These are phyloP conservation scores for Lepidothrix coronata DNA, from an alignment of 2,113 vertebrate species.

Conservation along the genomic window DNA sequence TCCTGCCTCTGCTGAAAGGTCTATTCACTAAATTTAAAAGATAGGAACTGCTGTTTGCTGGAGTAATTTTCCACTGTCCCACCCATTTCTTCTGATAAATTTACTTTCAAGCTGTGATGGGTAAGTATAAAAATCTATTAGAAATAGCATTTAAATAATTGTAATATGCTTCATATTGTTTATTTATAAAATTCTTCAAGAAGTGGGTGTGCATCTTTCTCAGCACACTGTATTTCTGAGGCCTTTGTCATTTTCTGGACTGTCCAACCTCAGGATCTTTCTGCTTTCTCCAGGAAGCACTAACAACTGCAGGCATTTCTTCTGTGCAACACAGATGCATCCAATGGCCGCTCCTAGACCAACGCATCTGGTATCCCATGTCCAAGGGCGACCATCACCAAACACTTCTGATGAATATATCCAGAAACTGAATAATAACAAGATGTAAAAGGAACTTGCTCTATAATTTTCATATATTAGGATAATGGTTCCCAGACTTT, in stretches of 20 bases:
- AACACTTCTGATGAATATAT: background rate
- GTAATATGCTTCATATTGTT: background rate
- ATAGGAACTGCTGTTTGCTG: background rate
- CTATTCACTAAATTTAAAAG: slow-evolving; percentile 27
- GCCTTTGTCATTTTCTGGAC: background rate
- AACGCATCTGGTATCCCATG: background rate
- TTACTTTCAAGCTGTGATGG: background rate
- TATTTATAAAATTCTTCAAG: background rate
- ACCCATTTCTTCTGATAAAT: background rate
- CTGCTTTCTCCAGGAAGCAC: background rate
- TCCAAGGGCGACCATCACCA: background rate
- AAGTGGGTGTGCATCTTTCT: background rate
- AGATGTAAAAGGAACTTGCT: background rate
- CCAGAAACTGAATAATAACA: background rate
- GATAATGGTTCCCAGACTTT: background rate
- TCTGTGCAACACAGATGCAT: background rate
- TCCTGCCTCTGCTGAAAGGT: slow-evolving; percentile 5
- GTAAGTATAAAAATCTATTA: background rate
- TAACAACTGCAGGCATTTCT: background rate
- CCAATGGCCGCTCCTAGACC: background rate
- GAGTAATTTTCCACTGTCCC: slow-evolving; percentile 16
- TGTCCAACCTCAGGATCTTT: background rate
- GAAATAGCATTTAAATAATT: background rate
- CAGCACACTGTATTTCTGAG: background rate
- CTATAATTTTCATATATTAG: background rate